These are phyloP conservation scores for Nineta flava DNA, from an alignment of 2,888 invertebrate species.

Conservation along the genomic window DNA sequence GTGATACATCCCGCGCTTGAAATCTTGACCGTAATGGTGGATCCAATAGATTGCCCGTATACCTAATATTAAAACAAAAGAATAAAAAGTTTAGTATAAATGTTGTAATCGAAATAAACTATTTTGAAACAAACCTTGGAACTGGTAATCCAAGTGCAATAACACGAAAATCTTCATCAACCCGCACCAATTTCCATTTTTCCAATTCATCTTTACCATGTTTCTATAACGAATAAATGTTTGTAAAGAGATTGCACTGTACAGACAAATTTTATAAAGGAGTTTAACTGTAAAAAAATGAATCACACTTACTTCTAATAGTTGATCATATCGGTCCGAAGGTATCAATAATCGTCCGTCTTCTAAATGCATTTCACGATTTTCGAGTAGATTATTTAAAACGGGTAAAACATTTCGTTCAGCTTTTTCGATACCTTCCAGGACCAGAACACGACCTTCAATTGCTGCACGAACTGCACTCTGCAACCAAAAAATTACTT, in stretches of 20 bases:
- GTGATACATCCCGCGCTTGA: constrained; percentile 73
- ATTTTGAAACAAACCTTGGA: constrained; percentile 31
- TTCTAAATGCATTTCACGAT: constrained; percentile 96
- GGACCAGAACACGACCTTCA: constrained; percentile 71
- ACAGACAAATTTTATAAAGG: background rate
- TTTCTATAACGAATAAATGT: too few species aligned
- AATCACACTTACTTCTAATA: constrained; percentile 47
- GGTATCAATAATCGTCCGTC: constrained; percentile 90
- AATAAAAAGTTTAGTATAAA: constrained; percentile 10
- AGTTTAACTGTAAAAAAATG: background rate
- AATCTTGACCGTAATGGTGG: constrained; percentile 90
- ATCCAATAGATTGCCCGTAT: constrained; percentile 85
- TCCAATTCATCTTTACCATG: constrained; percentile 65
- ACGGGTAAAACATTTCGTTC: constrained; percentile 94
- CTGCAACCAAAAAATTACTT: constrained; percentile 35
- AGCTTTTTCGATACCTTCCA: constrained; percentile 95
- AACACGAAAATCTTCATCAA: constrained; percentile 83
- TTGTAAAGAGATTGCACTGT: constrained; percentile 8
- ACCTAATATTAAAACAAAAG: constrained; percentile 30
- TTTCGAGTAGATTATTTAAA: constrained; percentile 89
- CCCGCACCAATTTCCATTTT: constrained; percentile 77
- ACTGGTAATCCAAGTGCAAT: constrained; percentile 86
- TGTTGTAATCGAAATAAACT: background rate
- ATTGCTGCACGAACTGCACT: constrained; percentile 87
- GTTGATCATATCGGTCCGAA: constrained; percentile 74